phyloP scores from a whole-genome alignment of 2,888 invertebrate genomes.

The Hyposoter didymator region DNA sequence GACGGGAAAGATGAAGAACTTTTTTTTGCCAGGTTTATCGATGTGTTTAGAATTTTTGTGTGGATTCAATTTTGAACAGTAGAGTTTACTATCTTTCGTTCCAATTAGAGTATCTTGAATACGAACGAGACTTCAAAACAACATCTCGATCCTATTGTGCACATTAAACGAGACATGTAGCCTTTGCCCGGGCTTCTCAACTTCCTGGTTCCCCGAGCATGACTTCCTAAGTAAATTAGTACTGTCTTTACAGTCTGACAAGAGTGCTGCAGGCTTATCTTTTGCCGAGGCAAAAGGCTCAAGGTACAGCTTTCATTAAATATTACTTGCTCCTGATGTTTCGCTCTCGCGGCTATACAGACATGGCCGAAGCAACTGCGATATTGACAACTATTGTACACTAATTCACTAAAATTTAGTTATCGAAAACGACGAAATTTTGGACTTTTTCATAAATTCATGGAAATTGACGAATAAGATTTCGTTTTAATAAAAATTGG shows the following conservation, averaged over 20 bases:
- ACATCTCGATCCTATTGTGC: constrained; percentile 1
- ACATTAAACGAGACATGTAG: not conserved
- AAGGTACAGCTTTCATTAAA: not conserved
- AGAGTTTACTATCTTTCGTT: not conserved
- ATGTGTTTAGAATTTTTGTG: no score
- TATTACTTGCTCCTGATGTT: not conserved
- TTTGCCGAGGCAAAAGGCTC: not conserved
- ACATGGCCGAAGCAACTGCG: not conserved
- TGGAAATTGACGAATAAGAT: no score
- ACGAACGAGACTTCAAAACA: not conserved
- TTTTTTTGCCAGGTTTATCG: no score
- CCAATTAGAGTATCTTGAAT: not conserved
- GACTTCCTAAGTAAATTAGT: constrained; percentile 1
- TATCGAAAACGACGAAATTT: no score
- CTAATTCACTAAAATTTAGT: no score
- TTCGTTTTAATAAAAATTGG: no score
- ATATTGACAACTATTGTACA: not conserved
- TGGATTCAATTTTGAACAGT: no score
- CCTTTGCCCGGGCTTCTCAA: not conserved
- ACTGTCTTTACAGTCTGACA: not conserved
- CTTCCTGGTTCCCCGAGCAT: not conserved
- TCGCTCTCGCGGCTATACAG: not conserved
- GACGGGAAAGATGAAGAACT: not conserved
- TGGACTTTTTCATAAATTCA: no score
- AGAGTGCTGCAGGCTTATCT: not conserved